phyloP scores from a whole-genome alignment of 1,140 invertebrate genomes.

The Neodiprion fabricii region DNA sequence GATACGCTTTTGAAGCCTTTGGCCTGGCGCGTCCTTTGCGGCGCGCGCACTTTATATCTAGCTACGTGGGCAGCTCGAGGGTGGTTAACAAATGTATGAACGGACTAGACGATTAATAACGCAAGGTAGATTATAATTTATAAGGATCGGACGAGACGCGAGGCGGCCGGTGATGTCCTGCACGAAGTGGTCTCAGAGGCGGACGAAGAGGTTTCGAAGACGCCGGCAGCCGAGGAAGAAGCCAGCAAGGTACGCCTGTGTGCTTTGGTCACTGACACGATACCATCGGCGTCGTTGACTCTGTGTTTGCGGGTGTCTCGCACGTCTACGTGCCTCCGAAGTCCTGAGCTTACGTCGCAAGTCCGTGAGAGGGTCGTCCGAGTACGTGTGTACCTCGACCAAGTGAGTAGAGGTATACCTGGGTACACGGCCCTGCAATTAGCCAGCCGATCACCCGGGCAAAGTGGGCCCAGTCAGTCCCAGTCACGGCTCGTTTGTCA shows the following conservation, averaged over 20 bases:
- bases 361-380: too few relatives aligned
- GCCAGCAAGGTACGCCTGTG: too few relatives aligned
- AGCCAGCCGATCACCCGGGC: constrained; percentile 1
- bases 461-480: neutral
- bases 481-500: too few relatives aligned
- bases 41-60: too few relatives aligned
- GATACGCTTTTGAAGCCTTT: too few relatives aligned
- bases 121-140: neutral
- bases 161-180: neutral
- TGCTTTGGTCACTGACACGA: neutral
- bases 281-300: neutral
- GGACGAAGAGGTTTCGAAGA: neutral
- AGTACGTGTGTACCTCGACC: too few relatives aligned
- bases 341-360: too few relatives aligned
- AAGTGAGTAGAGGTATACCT: neutral
- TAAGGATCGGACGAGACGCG: neutral
- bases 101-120: neutral
- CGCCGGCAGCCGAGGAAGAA: neutral
- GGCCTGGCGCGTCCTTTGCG: too few relatives aligned
- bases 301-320: neutral
- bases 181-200: neutral
- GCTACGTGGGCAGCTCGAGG: neutral
- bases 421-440: neutral
- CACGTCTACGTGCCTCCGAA: too few relatives aligned
- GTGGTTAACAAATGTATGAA: constrained; percentile 2